A percentile compares a stretch with the other conserved stretches of the same genome.
phyloP scores from a whole-genome alignment of 1,140 invertebrate species.

The Potamilus streckersoni region DNA sequence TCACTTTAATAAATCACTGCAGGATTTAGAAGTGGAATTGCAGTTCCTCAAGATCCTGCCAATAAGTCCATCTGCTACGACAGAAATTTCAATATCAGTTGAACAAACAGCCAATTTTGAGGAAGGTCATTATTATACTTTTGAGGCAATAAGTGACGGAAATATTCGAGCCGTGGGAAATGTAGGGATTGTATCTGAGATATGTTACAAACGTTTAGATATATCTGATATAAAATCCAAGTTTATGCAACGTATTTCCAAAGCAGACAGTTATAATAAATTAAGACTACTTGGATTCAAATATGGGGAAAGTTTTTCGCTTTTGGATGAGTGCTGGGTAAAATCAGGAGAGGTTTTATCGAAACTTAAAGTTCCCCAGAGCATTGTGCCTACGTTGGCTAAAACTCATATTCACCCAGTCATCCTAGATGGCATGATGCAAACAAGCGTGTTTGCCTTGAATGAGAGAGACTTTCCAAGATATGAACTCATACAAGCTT shows the following conservation, averaged over 20 bases:
- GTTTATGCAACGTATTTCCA: not conserved
- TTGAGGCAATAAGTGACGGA: not conserved
- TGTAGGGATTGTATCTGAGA: not conserved
- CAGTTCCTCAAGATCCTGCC: constrained; percentile 10
- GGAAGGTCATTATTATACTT: not conserved
- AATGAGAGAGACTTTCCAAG: not conserved
- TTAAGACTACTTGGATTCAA: constrained; percentile 14
- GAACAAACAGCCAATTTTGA: not conserved
- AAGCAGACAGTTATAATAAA: constrained; percentile 5
- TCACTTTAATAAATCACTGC: not conserved
- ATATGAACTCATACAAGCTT: not conserved
- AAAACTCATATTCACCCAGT: constrained; percentile 9
- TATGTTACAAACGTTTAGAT: not conserved
- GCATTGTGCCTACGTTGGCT: not conserved
- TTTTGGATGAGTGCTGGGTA: not conserved
- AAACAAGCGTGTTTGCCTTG: constrained; percentile 1
- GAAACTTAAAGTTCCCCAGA: constrained; percentile 1
- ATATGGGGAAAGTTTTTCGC: constrained; percentile 9
- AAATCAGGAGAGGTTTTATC: constrained; percentile 2
- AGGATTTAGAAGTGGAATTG: constrained; percentile 2
- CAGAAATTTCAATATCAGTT: not conserved
- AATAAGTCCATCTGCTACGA: not conserved
- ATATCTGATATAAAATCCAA: constrained; percentile 5
- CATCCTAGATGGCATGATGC: constrained; percentile 20
- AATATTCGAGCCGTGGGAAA: constrained; percentile 11